Base-by-base conservation (phyloP, 2,888 invertebrate genomes). In the Anthrax anthrax region DNA sequence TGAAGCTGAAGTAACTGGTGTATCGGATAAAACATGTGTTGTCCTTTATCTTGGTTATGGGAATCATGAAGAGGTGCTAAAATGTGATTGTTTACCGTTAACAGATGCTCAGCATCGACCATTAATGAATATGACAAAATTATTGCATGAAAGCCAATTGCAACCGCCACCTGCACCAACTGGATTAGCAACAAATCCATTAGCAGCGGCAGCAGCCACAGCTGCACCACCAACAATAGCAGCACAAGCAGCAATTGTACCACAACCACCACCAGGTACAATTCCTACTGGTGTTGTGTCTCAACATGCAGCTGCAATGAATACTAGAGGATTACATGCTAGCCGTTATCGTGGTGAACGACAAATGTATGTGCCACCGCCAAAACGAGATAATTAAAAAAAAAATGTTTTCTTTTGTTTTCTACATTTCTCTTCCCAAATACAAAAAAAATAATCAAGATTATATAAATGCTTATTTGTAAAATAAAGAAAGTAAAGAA, bases 31-130 rank as follows among this genome's bases (percentile, higher is more conserved):
- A 56, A 89, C 89, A 2, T 87, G 84, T 54, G 87, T 88, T 36
- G 90, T 92, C 13, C 78, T 80, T 56, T 92, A 89, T 66, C 74
- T 82, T 58, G 89, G 86, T 44, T 92, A 91, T 64, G 87, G 88
- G 39, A 91, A 92, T 66, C 82, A 84, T 54, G 91, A 92, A 64
- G 90, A 91, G 69, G 85, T 92, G 18, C 72, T 87, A 18, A 81
- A 86, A 62, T 72, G 75, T 14, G 89, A 91, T 66, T 85, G 90
- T 61, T 73, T 84, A 62, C 85, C 88, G 6, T 63, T 76, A 46
- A 71, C 72, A 10, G 64, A 65, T 52, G 56, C 54, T 3, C 60
- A 64, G 23, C 57, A 64, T 52, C 55, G 60, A 39, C 58, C 63
- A 10, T n/a, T n/a, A n/a, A 50, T 67, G 2, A 52, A 53, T 23